Evolutionary conservation across 2,113 vertebrate genomes (phyloP), one percentile per base, ranked within the genome.

Genomic region (Psittacus erithacus): DNA sequence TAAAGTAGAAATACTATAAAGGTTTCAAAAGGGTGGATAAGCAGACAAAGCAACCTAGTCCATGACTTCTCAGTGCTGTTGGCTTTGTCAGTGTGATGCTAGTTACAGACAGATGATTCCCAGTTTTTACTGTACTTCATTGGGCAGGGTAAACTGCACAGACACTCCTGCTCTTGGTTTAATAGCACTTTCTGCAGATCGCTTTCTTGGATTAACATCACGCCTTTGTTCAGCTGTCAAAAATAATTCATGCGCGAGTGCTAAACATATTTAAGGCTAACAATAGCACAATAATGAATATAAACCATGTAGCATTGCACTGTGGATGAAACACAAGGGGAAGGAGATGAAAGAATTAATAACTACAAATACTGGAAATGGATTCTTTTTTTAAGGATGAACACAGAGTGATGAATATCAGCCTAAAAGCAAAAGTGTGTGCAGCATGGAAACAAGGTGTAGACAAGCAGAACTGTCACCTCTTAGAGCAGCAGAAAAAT

Each of bases 151-250:
- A 84, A 93, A 73, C 38, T 70, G 50, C 44, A 88, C 79, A 91
- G 69, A 62, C 17, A 80, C 68, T 71, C 46, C 22, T 8, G 14
- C 47, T 78, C 63, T 43, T 87, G 49, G 49, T 92, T 93, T 71
- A 79, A 78, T 88, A 73, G 55, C 46, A 78, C 64, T 92, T 90
- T 94, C 79, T 96, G 82, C 55, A 88, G 59, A 92, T 87, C 70
- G 28, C 70, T 89, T 94, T 73, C 80, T 90, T 70, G 75, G 74
- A 92, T 95, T 95, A 97, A 93, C 76, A 82, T 89, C 55, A 64
- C 82, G 49, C 87, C 90, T 90, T 88, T 92, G 90, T 96, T 95
- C 93, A 92, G 64, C 84, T 93, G 94, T 96, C 95, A 97, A 57
- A 94, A 96, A 87, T 82, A 88, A 91, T 91, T 87, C 70, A 69